These are phyloP conservation scores for Oscheius sp. DNA, from an alignment of 2,888 invertebrate genomes.

Conservation along the genomic window DNA sequence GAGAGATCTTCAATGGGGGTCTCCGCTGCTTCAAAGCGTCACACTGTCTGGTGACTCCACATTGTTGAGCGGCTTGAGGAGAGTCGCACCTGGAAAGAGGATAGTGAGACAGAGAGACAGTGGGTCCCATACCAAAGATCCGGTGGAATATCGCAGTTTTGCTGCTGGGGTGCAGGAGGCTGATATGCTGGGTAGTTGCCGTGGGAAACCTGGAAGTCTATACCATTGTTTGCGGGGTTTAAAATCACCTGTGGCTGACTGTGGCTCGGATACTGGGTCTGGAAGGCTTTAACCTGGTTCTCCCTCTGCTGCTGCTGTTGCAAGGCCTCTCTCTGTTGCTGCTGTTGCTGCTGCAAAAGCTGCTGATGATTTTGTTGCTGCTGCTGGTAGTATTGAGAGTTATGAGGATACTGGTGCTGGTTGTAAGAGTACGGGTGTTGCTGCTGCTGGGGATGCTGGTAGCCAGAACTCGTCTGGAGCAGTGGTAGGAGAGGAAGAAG, in stretches of 20 bases:
- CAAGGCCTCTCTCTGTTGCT: not conserved
- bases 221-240: no score
- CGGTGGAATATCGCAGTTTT: slow-evolving; percentile 60
- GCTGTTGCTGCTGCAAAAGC: slow-evolving; percentile 16
- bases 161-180: slow-evolving; percentile 39
- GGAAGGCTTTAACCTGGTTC: slow-evolving; percentile 51
- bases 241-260: slow-evolving; percentile 16
- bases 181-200: slow-evolving; percentile 26
- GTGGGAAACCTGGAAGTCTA: not conserved
- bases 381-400: not conserved
- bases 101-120: not conserved
- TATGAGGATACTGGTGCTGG: slow-evolving; percentile 16
- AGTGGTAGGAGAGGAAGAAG: slow-evolving; percentile 23
- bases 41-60: slow-evolving; percentile 66
- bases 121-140: slow-evolving; percentile 53
- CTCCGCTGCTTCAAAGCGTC: slow-evolving; percentile 62
- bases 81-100: slow-evolving; percentile 61
- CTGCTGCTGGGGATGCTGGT: slow-evolving; percentile 19
- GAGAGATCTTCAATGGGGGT: slow-evolving; percentile 66
- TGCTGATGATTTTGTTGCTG: slow-evolving; percentile 15
- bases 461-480: not conserved
- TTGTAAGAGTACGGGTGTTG: slow-evolving; percentile 2
- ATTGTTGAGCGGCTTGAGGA: slow-evolving; percentile 65
- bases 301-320: slow-evolving; percentile 12
- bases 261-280: slow-evolving; percentile 46